Conservation (phyloP, 2,113 vertebrate species). For the Pachycephala philippinensis region DNA sequence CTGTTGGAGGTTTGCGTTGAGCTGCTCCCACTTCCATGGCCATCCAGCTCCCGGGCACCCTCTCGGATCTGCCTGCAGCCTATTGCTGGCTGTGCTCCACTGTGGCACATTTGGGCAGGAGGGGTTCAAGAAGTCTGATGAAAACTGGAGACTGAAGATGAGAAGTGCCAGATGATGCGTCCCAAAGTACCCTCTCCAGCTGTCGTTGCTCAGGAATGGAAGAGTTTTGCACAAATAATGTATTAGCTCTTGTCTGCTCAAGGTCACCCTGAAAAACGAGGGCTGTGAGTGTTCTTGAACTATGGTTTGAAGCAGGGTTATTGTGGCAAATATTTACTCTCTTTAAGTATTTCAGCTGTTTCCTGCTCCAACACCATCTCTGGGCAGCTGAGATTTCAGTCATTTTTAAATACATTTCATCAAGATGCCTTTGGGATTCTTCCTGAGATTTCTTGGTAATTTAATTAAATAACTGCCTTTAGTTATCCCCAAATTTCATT, state of each 20-base stretch:
- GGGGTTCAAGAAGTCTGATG: not conserved
- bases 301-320: not conserved
- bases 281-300: not conserved
- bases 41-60: accelerated
- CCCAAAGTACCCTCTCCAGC: not conserved
- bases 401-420: not conserved
- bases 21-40: not conserved
- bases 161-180: not conserved
- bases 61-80: accelerated
- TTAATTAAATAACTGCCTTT: not conserved
- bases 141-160: not conserved
- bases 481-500: not conserved
- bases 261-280: not conserved
- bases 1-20: not conserved
- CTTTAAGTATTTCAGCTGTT: not conserved
- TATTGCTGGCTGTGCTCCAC: accelerated
- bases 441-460: not conserved
- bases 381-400: not conserved
- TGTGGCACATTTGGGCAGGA: accelerated
- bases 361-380: not conserved
- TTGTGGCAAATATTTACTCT: not conserved
- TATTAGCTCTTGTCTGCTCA: not conserved
- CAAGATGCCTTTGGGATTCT: not conserved
- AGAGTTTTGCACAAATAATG: not conserved
- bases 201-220: not conserved